Evolutionary conservation across 2,797 vertebrate species (phyloP).

Genomic region (Gymnocypris eckloni): DNA sequence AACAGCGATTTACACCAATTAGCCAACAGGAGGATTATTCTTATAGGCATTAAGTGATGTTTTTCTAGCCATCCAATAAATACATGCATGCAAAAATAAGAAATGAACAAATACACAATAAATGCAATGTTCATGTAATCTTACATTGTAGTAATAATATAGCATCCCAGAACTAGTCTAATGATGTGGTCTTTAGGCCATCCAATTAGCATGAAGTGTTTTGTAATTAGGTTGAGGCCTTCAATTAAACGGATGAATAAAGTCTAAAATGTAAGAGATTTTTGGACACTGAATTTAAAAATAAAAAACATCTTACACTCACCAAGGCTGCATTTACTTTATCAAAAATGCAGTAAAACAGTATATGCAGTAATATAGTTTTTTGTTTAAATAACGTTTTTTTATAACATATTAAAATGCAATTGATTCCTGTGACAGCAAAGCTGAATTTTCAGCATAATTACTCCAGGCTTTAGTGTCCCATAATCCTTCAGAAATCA

Average conservation of each 20-base stretch:
- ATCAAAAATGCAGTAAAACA: not conserved
- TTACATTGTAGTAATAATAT: not conserved
- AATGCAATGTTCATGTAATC: not conserved
- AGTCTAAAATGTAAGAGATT: not conserved
- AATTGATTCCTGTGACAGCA: not conserved
- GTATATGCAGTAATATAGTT: too few relatives aligned
- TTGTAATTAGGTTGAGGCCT: not conserved
- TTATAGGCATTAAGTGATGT: constrained; percentile 1
- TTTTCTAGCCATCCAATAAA: not conserved
- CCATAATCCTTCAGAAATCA: not conserved
- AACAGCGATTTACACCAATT: constrained; percentile 44
- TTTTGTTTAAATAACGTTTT: not conserved
- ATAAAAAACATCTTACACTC: not conserved
- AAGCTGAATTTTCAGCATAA: not conserved
- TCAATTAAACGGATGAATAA: not conserved
- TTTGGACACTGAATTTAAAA: not conserved
- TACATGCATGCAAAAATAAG: not conserved
- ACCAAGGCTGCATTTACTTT: not conserved
- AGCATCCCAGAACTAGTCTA: not conserved
- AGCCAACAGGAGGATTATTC: constrained; percentile 17
- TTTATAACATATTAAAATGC: not conserved
- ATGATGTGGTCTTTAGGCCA: not conserved
- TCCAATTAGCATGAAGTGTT: not conserved
- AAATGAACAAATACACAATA: not conserved
- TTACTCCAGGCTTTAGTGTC: not conserved